Percentiles rank a stretch among this genome's conserved stretches.
Conservation (phyloP, 2,888 invertebrate species). For the Clivina fossor region DNA sequence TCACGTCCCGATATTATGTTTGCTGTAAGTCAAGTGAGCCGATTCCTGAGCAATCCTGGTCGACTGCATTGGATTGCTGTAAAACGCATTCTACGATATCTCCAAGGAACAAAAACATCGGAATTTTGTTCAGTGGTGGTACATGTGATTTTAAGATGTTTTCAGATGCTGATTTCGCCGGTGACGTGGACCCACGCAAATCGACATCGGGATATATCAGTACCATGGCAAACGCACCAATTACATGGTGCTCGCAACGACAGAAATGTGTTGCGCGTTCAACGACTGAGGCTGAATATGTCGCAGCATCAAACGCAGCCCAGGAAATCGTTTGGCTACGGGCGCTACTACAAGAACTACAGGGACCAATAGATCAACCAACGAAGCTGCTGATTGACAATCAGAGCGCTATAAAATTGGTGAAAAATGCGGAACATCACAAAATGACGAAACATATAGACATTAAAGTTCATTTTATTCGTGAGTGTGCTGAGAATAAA, state of each 20-base stretch:
- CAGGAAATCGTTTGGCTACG: background rate
- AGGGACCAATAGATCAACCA: background rate
- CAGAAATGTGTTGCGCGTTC: background rate
- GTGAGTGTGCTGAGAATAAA: background rate
- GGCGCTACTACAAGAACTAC: background rate
- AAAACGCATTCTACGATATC: constrained; percentile 38
- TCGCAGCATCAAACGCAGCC: constrained; percentile 1
- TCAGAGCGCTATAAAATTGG: background rate
- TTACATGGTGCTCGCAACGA: no score
- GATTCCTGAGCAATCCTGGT: constrained; percentile 31
- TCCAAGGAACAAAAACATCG: constrained; percentile 38
- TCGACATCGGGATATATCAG: no score
- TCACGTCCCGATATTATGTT: constrained; percentile 41
- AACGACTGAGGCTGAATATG: background rate
- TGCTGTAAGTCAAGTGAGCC: constrained; percentile 38
- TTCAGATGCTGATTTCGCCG: no score
- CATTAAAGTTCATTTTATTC: background rate
- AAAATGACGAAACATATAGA: background rate
- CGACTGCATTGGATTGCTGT: constrained; percentile 7
- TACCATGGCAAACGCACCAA: no score
- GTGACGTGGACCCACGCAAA: no score
- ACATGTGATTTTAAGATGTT: no score
- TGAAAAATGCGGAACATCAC: background rate
- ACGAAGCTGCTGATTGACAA: background rate
- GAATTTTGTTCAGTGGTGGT: no score